Conservation (phyloP, 2,797 vertebrate genomes). For the Epinephelus malabaricus region DNA sequence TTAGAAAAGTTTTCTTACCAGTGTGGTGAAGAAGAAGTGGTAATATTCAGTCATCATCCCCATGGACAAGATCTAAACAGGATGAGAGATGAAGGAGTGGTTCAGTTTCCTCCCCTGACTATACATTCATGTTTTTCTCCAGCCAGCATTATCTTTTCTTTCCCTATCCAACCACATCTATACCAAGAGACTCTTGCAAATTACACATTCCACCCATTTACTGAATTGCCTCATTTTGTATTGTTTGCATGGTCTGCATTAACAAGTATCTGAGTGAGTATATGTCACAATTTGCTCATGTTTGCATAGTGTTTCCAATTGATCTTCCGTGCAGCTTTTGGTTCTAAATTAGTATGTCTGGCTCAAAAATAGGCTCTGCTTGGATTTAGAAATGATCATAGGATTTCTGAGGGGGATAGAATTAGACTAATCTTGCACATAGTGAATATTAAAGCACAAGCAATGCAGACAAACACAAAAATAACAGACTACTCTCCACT, state of each 20-base stretch:
- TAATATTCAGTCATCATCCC: slow-evolving; percentile 99
- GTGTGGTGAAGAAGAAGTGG: slow-evolving; percentile 98
- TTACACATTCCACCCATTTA: slow-evolving; percentile 30
- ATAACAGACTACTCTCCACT: slow-evolving; percentile 14
- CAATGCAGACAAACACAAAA: slow-evolving; percentile 37
- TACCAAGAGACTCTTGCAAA: slow-evolving; percentile 9
- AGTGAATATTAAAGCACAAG: slow-evolving; percentile 58
- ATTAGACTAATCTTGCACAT: slow-evolving; percentile 62
- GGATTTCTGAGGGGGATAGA: slow-evolving; percentile 61
- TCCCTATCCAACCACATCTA: slow-evolving; percentile 19
- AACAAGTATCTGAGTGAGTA: slow-evolving; percentile 23
- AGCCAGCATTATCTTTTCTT: slow-evolving; percentile 18
- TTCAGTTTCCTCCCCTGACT: slow-evolving; percentile 20
- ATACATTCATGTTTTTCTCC: slow-evolving; percentile 22
- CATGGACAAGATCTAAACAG: slow-evolving; percentile 91
- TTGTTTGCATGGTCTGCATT: slow-evolving; percentile 45
- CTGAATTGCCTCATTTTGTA: slow-evolving; percentile 28
- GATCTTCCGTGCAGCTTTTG: slow-evolving; percentile 48
- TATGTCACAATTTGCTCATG: slow-evolving; percentile 49
- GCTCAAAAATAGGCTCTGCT: slow-evolving; percentile 54
- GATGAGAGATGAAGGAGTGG: slow-evolving; percentile 9
- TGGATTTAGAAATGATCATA: slow-evolving; percentile 64
- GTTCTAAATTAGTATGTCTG: slow-evolving; percentile 60
- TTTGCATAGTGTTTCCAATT: slow-evolving; percentile 47
- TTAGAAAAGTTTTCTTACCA: slow-evolving; percentile 87